Percentiles rank a stretch among this genome's conserved stretches.
Conservation (phyloP, 2,113 vertebrate species). For the Gymnorhina tibicen region DNA sequence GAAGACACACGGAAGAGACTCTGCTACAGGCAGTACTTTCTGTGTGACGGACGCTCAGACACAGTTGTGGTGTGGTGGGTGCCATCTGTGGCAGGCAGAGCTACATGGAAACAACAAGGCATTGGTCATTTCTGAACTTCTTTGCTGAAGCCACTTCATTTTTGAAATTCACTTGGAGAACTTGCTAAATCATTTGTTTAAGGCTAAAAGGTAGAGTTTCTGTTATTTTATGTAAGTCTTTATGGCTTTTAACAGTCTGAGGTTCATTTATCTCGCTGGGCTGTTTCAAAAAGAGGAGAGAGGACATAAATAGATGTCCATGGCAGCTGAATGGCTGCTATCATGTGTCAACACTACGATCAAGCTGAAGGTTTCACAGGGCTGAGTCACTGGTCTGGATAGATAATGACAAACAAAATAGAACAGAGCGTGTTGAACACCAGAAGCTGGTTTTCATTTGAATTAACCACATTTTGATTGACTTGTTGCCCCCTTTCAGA, state of each 20-base stretch:
- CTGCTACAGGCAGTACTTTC: background rate
- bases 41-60: background rate
- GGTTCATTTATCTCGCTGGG: background rate
- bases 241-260: background rate
- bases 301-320: background rate
- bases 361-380: background rate
- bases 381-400: constrained; percentile 31
- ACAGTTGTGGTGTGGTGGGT: background rate
- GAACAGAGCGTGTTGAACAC: background rate
- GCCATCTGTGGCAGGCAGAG: background rate
- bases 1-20: background rate
- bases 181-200: background rate
- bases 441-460: background rate
- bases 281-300: background rate
- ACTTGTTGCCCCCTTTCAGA: constrained; percentile 1
- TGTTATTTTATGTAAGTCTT: background rate
- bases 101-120: background rate
- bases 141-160: background rate
- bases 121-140: background rate
- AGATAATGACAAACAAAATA: constrained; percentile 46
- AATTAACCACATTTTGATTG: constrained; percentile 35
- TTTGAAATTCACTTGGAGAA: background rate
- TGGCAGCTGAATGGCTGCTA: background rate
- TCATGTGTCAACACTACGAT: background rate
- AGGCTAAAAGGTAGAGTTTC: background rate